Conservation (phyloP, 2,888 invertebrate genomes). For the Ypsolopha sequella region DNA sequence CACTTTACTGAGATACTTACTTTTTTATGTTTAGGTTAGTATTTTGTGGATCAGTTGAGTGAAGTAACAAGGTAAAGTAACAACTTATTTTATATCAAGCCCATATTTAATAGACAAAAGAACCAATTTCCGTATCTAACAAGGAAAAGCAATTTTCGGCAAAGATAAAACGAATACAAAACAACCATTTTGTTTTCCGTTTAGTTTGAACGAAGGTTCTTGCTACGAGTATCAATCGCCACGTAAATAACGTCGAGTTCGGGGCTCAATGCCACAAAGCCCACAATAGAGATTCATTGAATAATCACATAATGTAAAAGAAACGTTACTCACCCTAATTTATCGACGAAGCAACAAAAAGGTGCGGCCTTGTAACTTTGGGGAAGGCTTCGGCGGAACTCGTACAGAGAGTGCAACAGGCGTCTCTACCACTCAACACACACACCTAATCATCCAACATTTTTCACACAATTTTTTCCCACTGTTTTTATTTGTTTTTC, state of each 20-base stretch:
- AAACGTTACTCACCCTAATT: constrained; percentile 35
- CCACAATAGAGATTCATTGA: background rate
- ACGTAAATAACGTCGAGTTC: background rate
- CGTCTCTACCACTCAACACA: constrained; percentile 19
- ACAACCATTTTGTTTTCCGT: too few species aligned
- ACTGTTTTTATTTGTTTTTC: constrained; percentile 26
- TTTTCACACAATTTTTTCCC: constrained; percentile 36
- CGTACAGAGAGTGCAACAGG: constrained; percentile 39
- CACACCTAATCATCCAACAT: constrained; percentile 36
- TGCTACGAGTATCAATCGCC: too few species aligned
- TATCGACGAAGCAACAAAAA: constrained; percentile 28
- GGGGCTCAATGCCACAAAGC: background rate
- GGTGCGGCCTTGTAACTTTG: constrained; percentile 24
- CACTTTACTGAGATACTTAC: too few species aligned
- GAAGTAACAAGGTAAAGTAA: too few species aligned
- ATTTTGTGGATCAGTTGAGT: too few species aligned
- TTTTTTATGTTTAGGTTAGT: too few species aligned
- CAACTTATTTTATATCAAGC: too few species aligned
- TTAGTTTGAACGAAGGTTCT: too few species aligned
- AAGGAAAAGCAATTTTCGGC: too few species aligned
- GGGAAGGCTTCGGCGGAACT: constrained; percentile 4
- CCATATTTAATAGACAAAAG: too few species aligned
- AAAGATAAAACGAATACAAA: too few species aligned
- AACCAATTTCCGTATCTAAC: too few species aligned
- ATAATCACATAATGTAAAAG: background rate